A percentile compares a stretch with the other conserved stretches of the same genome.
phyloP scores from a whole-genome alignment of 2,797 vertebrate genomes.

The Xerus rutilus region DNA sequence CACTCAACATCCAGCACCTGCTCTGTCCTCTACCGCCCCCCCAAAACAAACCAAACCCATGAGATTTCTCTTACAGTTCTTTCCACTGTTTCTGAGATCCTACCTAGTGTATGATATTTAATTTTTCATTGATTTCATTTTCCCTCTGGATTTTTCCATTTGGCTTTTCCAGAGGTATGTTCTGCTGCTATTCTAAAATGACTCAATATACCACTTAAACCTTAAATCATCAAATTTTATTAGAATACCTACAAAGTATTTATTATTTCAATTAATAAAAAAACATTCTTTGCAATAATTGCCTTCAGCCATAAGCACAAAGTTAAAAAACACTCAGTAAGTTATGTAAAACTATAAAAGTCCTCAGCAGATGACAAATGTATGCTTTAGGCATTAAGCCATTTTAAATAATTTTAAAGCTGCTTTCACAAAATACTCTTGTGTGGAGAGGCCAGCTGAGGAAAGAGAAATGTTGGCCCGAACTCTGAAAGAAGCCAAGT shows the following conservation, averaged over 20 bases:
- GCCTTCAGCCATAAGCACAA: slow-evolving; percentile 49
- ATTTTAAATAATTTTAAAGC: slow-evolving; percentile 72
- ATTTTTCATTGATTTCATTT: slow-evolving; percentile 44
- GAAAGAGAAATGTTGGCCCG: neutral
- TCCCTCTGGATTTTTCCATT: slow-evolving; percentile 58
- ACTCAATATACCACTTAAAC: slow-evolving; percentile 67
- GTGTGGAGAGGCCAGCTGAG: slow-evolving; percentile 9
- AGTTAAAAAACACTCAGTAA: slow-evolving; percentile 72
- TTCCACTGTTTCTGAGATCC: neutral
- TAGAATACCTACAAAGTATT: slow-evolving; percentile 74
- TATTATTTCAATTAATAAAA: slow-evolving; percentile 79
- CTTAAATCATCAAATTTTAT: slow-evolving; percentile 78
- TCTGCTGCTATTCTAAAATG: neutral
- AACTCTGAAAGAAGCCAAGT: neutral
- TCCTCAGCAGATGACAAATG: slow-evolving; percentile 61
- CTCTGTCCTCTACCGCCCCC: too few species aligned
- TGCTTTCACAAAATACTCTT: slow-evolving; percentile 58
- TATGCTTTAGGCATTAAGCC: slow-evolving; percentile 46
- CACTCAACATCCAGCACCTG: neutral
- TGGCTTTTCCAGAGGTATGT: slow-evolving; percentile 37
- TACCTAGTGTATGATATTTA: neutral
- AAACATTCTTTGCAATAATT: slow-evolving; percentile 67
- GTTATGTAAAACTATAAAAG: slow-evolving; percentile 75
- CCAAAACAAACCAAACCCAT: neutral
- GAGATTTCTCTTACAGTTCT: neutral